phyloP scores from a whole-genome alignment of 1,140 invertebrate genomes.

The Brachystomella parvula region DNA sequence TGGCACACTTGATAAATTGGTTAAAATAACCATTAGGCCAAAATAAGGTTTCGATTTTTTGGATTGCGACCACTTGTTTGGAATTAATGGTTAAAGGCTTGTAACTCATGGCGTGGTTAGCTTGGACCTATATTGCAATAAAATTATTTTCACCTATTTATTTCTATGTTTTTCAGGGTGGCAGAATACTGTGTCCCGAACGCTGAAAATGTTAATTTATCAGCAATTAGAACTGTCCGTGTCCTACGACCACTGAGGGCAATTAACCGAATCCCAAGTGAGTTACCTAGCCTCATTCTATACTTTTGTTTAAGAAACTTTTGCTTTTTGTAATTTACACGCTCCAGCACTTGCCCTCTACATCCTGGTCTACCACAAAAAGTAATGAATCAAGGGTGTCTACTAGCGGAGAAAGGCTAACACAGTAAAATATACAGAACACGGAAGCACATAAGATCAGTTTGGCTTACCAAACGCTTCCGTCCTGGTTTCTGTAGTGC shows the following conservation, averaged over 20 bases:
- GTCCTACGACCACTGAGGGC: conserved; percentile 90
- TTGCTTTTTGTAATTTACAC: not conserved
- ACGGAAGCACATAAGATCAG: not conserved
- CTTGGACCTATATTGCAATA: too few relatives aligned
- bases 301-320: not conserved
- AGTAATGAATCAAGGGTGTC: not conserved
- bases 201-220: conserved; percentile 95
- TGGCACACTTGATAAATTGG: too few relatives aligned
- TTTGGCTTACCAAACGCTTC: not conserved
- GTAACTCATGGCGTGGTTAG: too few relatives aligned
- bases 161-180: conserved; percentile 59
- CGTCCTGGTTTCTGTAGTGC: too few relatives aligned
- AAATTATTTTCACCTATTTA: conserved; percentile 24
- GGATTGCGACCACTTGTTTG: too few relatives aligned
- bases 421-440: not conserved
- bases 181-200: conserved; percentile 84
- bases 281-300: conserved; percentile 49
- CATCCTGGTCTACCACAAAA: not conserved
- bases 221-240: conserved; percentile 93
- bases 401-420: not conserved
- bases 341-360: not conserved
- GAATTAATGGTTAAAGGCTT: too few relatives aligned
- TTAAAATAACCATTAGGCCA: too few relatives aligned
- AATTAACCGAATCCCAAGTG: conserved; percentile 99
- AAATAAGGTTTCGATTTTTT: not conserved